These are phyloP conservation scores for Ageneiosus marmoratus DNA, from an alignment of 2,113 vertebrate species.

Conservation along the genomic window DNA sequence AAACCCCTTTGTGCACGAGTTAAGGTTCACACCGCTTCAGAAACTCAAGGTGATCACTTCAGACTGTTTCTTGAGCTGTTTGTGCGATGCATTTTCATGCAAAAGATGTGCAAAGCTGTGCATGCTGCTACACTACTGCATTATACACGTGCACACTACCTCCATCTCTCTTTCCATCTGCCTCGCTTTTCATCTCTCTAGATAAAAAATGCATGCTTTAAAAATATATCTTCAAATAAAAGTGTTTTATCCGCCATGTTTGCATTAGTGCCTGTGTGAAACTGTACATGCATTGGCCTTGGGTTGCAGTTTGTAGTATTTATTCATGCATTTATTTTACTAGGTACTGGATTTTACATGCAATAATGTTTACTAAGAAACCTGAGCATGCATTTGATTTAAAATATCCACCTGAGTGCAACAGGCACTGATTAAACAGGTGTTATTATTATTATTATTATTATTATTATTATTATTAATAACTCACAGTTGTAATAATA, in stretches of 20 bases:
- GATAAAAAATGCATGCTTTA: background rate
- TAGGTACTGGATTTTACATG: no score
- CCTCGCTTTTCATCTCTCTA: no score
- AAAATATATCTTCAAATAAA: no score
- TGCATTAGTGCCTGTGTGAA: background rate
- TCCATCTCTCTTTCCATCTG: background rate
- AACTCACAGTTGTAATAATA: no score
- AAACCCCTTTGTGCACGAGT: constrained; percentile 88
- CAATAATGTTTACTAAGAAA: no score
- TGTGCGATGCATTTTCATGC: background rate
- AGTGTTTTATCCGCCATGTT: background rate
- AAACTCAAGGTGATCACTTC: constrained; percentile 82
- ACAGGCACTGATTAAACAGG: background rate
- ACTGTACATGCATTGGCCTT: background rate
- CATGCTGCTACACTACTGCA: background rate
- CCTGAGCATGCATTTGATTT: no score
- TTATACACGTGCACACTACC: background rate
- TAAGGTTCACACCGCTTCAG: constrained; percentile 78
- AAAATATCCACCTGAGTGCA: background rate
- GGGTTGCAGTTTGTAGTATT: background rate
- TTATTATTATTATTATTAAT: no score
- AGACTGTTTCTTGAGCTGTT: background rate
- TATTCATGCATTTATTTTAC: background rate
- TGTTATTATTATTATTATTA: no score
- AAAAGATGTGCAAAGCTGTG: background rate